Evolutionary conservation across 2,797 vertebrate species (phyloP), one percentile per base, ranked within the genome.

Genomic region (Sebastes kiyomatsui): DNA sequence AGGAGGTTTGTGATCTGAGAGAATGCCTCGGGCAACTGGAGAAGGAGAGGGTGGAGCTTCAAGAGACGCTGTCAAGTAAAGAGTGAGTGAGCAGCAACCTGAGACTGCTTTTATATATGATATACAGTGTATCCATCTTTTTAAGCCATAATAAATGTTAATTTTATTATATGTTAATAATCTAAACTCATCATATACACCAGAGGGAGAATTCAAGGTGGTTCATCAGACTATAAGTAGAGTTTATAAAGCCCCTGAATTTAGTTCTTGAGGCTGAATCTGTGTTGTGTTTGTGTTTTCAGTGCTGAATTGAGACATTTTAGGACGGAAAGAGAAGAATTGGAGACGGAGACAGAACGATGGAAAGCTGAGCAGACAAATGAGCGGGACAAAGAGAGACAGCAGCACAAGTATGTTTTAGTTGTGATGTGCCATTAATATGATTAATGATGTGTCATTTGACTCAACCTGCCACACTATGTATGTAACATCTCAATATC

Each of bases 271-370:
- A 65, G 7, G 22, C 18, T 49, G n/a, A 61, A 18, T 72, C 8
- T 74, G n/a, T 61, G 27, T 27, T 27, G 6, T 84, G 65, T 79
- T 67, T 83, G 35, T 86, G 55, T 72, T 94, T 33, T 62, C 76
- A 96, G 96, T 35, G 79, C 92, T 70, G 95, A 97, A 65, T 52
- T 97, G 46, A 94, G 87, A 69, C 93, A 92, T 82, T 68, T 96
- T 72, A 94, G 89, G 27, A 86, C 87, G 65, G 93, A 94, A 52
- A 97, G 93, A 84, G 86, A 95, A 5, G 88, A 95, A 55, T 11
- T 95, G 61, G 90, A 94, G 70, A 92, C 91, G 83, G 93, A 95
- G 64, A 88, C 95, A 11, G 93, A 96, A 46, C 90, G 55, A 9
- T 72, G 93, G 75, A 94, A 94, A 82, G 70, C 67, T 30, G 86